Evolutionary conservation across 2,113 vertebrate species (phyloP).

Genomic region (Colistium nudipinnis): DNA sequence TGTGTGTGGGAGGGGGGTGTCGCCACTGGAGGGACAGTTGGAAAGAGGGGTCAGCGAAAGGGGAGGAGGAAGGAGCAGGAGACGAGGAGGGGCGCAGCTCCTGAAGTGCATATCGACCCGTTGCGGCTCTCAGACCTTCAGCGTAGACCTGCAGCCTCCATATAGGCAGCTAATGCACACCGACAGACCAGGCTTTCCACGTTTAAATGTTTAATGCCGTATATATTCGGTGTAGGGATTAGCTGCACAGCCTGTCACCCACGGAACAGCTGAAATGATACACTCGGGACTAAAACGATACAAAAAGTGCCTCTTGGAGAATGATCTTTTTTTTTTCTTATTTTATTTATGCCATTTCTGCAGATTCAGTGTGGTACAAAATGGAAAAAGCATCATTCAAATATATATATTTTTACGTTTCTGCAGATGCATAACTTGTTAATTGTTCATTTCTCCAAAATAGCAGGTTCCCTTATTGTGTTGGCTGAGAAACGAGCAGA

Average conservation of each 20-base stretch:
- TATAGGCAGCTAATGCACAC: slow-evolving; percentile 15
- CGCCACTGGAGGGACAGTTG: slow-evolving; percentile 37
- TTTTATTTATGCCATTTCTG: no score
- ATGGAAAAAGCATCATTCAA: no score
- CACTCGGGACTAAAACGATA: no score
- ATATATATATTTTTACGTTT: no score
- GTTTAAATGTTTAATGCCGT: slow-evolving; percentile 8
- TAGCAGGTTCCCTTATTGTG: no score
- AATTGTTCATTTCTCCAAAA: no score
- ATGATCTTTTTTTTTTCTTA: no score
- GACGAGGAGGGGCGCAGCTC: not conserved
- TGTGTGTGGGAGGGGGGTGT: not conserved
- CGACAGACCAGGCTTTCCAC: not conserved
- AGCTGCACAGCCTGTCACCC: not conserved
- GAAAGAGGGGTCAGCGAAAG: slow-evolving; percentile 19
- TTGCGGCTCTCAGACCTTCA: slow-evolving; percentile 5
- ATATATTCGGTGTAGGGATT: not conserved
- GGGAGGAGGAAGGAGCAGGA: not conserved
- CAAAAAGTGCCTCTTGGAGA: no score
- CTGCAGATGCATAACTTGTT: no score
- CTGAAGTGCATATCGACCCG: slow-evolving; percentile 17
- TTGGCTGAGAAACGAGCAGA: no score
- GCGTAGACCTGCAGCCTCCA: not conserved
- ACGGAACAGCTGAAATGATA: not conserved
- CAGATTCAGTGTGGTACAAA: no score